Evolutionary conservation across 2,888 invertebrate species (phyloP).

Genomic region (Agrotis exclamationis): DNA sequence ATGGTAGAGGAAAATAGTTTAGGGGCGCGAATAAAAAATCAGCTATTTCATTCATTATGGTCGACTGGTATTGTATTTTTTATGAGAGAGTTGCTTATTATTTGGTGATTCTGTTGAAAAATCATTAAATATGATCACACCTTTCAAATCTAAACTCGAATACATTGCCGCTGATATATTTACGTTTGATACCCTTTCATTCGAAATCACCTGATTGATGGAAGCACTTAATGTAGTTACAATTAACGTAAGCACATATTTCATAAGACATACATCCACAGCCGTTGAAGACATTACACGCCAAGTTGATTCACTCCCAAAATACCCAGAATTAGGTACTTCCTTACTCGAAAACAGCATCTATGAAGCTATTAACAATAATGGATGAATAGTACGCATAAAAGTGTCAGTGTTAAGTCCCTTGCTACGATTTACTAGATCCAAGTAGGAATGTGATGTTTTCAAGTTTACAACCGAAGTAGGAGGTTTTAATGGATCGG

Average conservation of each 20-base stretch:
- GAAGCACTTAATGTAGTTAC: constrained; percentile 36
- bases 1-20: not conserved
- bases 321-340: constrained; percentile 68
- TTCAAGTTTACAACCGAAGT: constrained; percentile 69
- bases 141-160: too few species aligned
- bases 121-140: too few species aligned
- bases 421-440: constrained; percentile 74
- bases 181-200: constrained; percentile 3
- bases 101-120: too few species aligned
- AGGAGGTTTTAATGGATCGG: constrained; percentile 70
- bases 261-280: constrained; percentile 39
- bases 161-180: constrained; percentile 7
- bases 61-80: too few species aligned
- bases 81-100: too few species aligned
- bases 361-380: constrained; percentile 84
- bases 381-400: constrained; percentile 75
- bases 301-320: constrained; percentile 57
- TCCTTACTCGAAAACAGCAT: constrained; percentile 78
- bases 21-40: too few species aligned
- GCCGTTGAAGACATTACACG: constrained; percentile 45
- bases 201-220: constrained; percentile 38
- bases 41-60: too few species aligned
- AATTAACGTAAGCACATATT: constrained; percentile 17
- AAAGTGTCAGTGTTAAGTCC: constrained; percentile 80
- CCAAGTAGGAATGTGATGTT: constrained; percentile 70